These are phyloP conservation scores for Pollenia amentaria DNA, from an alignment of 2,888 invertebrate genomes.

Conservation along the genomic window DNA sequence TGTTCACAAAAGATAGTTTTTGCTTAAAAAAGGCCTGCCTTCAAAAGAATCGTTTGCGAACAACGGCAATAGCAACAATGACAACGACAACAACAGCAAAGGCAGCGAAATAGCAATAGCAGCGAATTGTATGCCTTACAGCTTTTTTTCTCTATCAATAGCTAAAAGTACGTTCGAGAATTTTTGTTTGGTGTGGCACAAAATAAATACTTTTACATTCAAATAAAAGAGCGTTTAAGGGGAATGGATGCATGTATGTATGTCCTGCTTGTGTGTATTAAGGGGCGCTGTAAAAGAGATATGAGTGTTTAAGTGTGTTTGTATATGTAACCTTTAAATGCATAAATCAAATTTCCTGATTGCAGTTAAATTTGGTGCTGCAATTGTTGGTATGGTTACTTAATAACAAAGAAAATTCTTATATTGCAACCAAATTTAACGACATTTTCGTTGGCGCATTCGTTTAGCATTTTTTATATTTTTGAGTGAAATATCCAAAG, in stretches of 20 bases:
- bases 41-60: constrained; percentile 17
- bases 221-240: background rate
- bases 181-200: constrained; percentile 15
- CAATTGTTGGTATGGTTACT: constrained; percentile 20
- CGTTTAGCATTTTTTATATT: background rate
- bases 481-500: background rate
- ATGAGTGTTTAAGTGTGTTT: constrained; percentile 41
- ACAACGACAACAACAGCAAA: background rate
- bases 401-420: constrained; percentile 42
- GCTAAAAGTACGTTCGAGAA: constrained; percentile 25
- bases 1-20: constrained; percentile 53
- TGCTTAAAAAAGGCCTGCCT: constrained; percentile 30
- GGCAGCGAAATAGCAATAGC: background rate
- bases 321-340: constrained; percentile 62
- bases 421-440: constrained; percentile 56
- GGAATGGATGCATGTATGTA: background rate
- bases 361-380: constrained; percentile 63
- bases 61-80: background rate
- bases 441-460: constrained; percentile 30
- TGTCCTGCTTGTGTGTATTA: background rate
- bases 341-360: constrained; percentile 74
- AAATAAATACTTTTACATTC: constrained; percentile 16
- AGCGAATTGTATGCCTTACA: constrained; percentile 22
- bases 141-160: background rate
- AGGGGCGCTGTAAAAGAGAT: background rate